Base-by-base conservation (phyloP, 2,797 vertebrate species). In the Eurystomus glaucurus region DNA sequence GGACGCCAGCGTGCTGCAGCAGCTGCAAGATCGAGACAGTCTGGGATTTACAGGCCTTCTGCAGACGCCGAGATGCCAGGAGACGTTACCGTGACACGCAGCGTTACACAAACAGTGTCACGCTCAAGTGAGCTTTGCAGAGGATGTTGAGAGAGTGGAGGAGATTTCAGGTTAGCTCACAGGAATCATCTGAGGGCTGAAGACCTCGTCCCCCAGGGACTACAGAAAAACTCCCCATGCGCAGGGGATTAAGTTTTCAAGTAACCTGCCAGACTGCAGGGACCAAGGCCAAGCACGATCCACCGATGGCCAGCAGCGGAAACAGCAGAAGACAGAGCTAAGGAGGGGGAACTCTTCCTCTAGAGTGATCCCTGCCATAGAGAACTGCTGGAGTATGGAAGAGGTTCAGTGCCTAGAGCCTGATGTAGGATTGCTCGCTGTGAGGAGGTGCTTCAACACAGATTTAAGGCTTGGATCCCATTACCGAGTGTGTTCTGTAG, bases 111-210 rank as follows among this genome's bases (percentile, higher is more conserved):
- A 86, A 65, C 50, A 5, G 84, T 2, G 0, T 45, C 90, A 91
- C 5, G 15, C 90, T 83, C 87, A 74, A 5, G 58, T 70, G 90
- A 91, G 78, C 93, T 95, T 75, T n/a, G 81, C 39, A 41, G n/a
- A 93, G 62, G 58, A 95, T 41, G 86, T 54, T 62, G 91, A 86
- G 28, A 52, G 72, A 83, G 43, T 1, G 1, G 57, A 82, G 62
- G 60, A 93, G 62, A 61, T 91, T 82, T 69, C 86, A 85, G 70
- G 86, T 89, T 81, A 72, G 86, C 77, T 84, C 88, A 75, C 11
- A 72, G 78, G 66, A 85, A 79, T 51, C 50, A 22, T 54, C 51
- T 26, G 74, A 89, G 78, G 80, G 74, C 80, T 92, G 68, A 52
- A 84, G 66, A 74, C 19, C 54, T 88, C 10, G 1, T 74, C 21